Evolutionary conservation across 2,797 vertebrate genomes (phyloP).

Genomic region (Gallirallus australis): DNA sequence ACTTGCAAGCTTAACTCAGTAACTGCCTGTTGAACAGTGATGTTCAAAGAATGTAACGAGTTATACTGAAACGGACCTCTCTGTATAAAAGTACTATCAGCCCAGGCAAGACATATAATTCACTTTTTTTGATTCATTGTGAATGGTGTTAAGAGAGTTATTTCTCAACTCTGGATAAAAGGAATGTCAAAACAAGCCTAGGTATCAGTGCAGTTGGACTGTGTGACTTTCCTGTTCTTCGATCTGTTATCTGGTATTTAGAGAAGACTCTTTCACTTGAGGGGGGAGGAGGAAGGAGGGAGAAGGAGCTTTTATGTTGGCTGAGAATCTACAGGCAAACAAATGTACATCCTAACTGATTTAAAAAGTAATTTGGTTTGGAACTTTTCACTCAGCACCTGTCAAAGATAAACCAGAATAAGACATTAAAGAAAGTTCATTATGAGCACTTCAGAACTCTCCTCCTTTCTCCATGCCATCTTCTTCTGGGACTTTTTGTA

Average conservation of each 20-base stretch:
- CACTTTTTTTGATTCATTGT: background rate
- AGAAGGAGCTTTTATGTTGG: background rate
- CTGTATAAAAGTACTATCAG: background rate
- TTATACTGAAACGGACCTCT: background rate
- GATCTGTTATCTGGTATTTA: background rate
- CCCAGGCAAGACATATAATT: background rate
- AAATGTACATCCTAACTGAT: conserved; percentile 22
- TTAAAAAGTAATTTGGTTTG: conserved; percentile 62
- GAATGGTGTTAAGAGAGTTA: background rate
- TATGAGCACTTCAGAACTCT: background rate
- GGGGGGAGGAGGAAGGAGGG: background rate
- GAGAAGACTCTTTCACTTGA: background rate
- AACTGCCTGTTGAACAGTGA: background rate
- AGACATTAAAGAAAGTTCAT: conserved; percentile 7
- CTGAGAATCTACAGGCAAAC: background rate
- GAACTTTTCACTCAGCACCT: conserved; percentile 65
- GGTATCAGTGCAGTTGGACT: background rate
- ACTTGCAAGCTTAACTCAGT: background rate
- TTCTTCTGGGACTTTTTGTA: background rate
- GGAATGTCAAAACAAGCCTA: background rate
- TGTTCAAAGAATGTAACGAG: background rate
- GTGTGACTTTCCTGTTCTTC: background rate
- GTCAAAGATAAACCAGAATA: conserved; percentile 33
- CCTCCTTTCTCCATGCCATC: background rate
- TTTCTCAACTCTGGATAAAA: conserved; percentile 21